phyloP scores from a whole-genome alignment of 2,888 invertebrate genomes.

The Coecobrya sp. region DNA sequence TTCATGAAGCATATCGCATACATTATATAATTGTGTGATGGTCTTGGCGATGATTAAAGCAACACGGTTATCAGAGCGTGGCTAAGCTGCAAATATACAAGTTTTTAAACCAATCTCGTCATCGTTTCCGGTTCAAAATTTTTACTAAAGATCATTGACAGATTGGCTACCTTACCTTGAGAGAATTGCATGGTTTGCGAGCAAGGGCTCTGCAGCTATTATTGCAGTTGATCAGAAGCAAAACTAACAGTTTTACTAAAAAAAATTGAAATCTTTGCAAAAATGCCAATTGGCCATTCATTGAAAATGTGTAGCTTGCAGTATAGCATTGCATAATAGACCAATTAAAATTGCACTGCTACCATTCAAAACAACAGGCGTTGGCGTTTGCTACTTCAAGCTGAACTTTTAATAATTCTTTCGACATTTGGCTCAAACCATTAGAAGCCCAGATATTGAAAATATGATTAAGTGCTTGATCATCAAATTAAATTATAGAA shows the following conservation, averaged over 20 bases:
- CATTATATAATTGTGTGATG: neutral
- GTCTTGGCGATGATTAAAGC: slow-evolving; percentile 19
- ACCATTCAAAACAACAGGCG: no score
- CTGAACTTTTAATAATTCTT: no score
- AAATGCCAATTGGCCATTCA: no score
- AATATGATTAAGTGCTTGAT: no score
- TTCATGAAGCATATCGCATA: neutral
- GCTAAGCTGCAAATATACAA: neutral
- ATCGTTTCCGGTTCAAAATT: neutral
- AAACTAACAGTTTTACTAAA: neutral
- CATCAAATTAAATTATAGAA: no score
- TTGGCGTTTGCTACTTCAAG: no score
- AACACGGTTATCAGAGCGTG: slow-evolving; percentile 34
- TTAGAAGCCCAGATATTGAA: no score
- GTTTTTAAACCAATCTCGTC: neutral
- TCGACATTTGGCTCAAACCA: no score
- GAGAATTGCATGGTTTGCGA: neutral
- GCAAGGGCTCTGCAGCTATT: neutral
- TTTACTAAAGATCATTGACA: slow-evolving; percentile 9
- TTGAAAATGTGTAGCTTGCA: no score
- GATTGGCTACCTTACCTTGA: neutral
- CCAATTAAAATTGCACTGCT: no score
- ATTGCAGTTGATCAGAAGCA: neutral
- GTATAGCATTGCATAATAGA: no score
- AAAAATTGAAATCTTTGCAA: no score